Conservation (phyloP, 2,888 invertebrate species). For the Tuta absoluta region DNA sequence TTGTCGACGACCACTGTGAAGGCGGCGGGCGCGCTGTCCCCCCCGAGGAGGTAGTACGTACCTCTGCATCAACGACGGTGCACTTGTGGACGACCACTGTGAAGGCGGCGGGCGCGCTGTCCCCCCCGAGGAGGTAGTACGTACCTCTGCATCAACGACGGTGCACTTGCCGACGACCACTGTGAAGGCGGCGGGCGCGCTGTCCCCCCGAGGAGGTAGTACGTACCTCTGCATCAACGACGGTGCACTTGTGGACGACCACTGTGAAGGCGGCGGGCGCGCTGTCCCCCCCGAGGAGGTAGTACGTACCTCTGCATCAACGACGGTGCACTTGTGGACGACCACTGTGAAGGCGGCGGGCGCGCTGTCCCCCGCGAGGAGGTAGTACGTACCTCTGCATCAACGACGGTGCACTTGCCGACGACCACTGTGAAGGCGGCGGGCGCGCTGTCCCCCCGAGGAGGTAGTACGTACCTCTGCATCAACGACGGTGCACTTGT, state of each 20-base stretch:
- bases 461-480: too few species aligned
- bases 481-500: conserved; percentile 59
- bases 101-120: conserved; percentile 32
- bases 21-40: conserved; percentile 30
- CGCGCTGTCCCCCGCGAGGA: too few species aligned
- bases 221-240: conserved; percentile 39
- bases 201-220: too few species aligned
- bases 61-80: conserved; percentile 44
- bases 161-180: conserved; percentile 63
- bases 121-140: too few species aligned
- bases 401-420: conserved; percentile 60
- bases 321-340: conserved; percentile 61
- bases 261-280: conserved; percentile 42
- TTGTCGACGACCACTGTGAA: conserved; percentile 59
- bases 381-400: too few species aligned
- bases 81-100: conserved; percentile 64
- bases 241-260: conserved; percentile 62
- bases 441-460: too few species aligned
- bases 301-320: conserved; percentile 34
- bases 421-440: conserved; percentile 50
- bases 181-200: conserved; percentile 39
- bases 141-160: conserved; percentile 41
- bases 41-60: too few species aligned
- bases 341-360: conserved; percentile 46
- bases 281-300: too few species aligned